Percentiles rank a stretch among this genome's conserved stretches.
phyloP scores from a whole-genome alignment of 1,140 invertebrate genomes.

The Magallana angulata region DNA sequence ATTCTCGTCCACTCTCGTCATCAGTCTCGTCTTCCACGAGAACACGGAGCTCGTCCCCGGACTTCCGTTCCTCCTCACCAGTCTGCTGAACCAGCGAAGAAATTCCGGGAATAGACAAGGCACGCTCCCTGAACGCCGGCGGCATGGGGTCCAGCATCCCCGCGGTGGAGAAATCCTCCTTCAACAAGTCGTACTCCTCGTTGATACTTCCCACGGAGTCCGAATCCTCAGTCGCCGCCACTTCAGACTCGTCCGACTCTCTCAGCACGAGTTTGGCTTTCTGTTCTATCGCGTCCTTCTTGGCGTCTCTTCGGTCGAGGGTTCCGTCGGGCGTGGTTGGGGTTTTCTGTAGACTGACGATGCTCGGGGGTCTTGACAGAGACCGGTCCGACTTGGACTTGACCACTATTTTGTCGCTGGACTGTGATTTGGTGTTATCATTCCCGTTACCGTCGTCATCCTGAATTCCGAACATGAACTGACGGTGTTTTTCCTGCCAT shows the following conservation, averaged over 20 bases:
- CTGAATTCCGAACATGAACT: constrained; percentile 70
- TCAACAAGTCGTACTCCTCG: constrained; percentile 48
- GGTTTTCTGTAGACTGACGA: constrained; percentile 47
- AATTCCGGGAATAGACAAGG: constrained; percentile 49
- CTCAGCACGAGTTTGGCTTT: constrained; percentile 21
- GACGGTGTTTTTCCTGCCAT: constrained; percentile 76
- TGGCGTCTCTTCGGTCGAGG: constrained; percentile 34
- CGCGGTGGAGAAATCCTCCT: constrained; percentile 42
- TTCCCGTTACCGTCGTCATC: constrained; percentile 64
- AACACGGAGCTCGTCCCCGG: constrained; percentile 28
- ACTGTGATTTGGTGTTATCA: constrained; percentile 42
- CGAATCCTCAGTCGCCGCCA: constrained; percentile 43
- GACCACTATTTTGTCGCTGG: constrained; percentile 38
- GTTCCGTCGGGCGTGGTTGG: not conserved
- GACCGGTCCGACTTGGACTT: constrained; percentile 40
- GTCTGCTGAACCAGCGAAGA: constrained; percentile 38
- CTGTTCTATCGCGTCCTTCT: not conserved
- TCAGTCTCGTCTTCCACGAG: constrained; percentile 45
- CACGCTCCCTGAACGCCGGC: constrained; percentile 39
- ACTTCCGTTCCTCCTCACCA: constrained; percentile 41
- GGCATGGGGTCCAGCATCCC: not conserved
- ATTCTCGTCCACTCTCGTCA: constrained; percentile 42
- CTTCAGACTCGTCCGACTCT: constrained; percentile 39
- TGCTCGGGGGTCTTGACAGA: constrained; percentile 54
- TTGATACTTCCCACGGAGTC: constrained; percentile 54